Base-by-base conservation (phyloP, 1,140 invertebrate species). In the Dermatophagoides farinae region DNA sequence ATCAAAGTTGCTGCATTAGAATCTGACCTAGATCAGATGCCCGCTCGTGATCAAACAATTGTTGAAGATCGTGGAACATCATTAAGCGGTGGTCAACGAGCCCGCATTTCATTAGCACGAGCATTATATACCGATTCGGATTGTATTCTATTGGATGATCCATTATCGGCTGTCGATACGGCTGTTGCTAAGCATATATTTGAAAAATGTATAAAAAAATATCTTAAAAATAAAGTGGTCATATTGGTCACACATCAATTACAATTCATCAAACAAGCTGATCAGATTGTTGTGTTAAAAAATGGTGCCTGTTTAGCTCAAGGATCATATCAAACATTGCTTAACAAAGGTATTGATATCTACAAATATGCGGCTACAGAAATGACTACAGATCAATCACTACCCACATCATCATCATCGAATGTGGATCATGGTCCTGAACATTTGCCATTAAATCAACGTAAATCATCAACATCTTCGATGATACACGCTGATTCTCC, bases 51-150 rank as follows among this genome's bases (percentile, higher is more conserved):
- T 64, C n/a, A 64, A 47, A 68, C 67, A 10, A 23, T 64, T 16
- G 64, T 68, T 0, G 63, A 63, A 16, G 66, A 67, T 52, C 62
- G 72, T 67, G 85, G 85, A 53, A 91, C 97, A 64, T 97, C 96
- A 74, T 75, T 98, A 57, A 92, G 87, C 57, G 95, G 95, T 51
- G 95, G 95, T 31, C 95, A 98, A 70, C 97, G 97, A 70, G 88
- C 89, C 0, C 78, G 89, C 66, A 83, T 95, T 1, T 88, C 84
- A 68, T 73, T 91, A 47, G 87, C 88, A 0, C 46, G 75, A 49
- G 72, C 74, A 16, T 67, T 75, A 4, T 76, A 76, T 64, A 68
- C 69, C 43, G 68, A 75, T 64, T 66, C 68, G 10, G 61, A 62
- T 22, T 47, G 43, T 49, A 64, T 54, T 10, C 44, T 62, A 6